phyloP scores from a whole-genome alignment of 2,888 invertebrate genomes.

The Agonopterix alstromeriana region DNA sequence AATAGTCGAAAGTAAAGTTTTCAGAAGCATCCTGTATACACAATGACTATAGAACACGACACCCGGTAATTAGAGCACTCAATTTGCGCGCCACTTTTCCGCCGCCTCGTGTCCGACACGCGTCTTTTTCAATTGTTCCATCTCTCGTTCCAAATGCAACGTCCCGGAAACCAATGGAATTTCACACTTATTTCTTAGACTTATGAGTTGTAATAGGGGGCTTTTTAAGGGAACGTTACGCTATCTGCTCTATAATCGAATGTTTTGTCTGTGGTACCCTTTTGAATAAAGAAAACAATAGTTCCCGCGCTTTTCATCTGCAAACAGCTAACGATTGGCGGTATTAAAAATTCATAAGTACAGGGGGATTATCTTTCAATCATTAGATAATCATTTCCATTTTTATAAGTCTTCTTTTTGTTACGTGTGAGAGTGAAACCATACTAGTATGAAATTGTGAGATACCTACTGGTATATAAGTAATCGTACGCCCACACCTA shows the following conservation, averaged over 20 bases:
- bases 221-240: conserved; percentile 16
- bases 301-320: conserved; percentile 20
- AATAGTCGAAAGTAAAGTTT: background rate
- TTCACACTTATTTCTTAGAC: too few relatives aligned
- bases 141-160: too few relatives aligned
- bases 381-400: too few relatives aligned
- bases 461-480: too few relatives aligned
- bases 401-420: too few relatives aligned
- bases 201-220: too few relatives aligned
- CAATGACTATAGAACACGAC: conserved; percentile 36
- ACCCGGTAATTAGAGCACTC: conserved; percentile 72
- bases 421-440: too few relatives aligned
- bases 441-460: too few relatives aligned
- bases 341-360: conserved; percentile 18
- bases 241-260: conserved; percentile 45
- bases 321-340: background rate
- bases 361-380: too few relatives aligned
- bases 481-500: too few relatives aligned
- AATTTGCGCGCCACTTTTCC: conserved; percentile 65
- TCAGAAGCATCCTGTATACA: background rate
- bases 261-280: conserved; percentile 49
- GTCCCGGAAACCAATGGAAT: too few relatives aligned
- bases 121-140: conserved; percentile 54
- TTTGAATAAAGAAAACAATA: conserved; percentile 38
- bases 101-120: conserved; percentile 45